Percentiles rank a stretch among this genome's conserved stretches.
Conservation (phyloP, 2,888 invertebrate species). For the Tachystola acroxantha region DNA sequence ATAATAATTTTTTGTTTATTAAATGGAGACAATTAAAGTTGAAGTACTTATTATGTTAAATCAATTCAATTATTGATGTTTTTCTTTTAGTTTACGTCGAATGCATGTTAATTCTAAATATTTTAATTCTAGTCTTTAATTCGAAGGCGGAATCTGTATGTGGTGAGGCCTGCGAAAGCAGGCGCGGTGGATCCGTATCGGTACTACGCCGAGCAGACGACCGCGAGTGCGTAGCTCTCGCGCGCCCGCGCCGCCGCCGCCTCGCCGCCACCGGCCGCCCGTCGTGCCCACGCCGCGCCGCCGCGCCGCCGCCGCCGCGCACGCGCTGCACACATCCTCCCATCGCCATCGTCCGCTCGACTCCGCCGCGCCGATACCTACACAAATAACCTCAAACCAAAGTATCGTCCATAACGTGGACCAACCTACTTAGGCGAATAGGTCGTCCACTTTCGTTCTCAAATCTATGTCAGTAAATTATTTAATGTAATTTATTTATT, state of each 20-base stretch:
- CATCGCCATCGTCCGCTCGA: conserved; percentile 11
- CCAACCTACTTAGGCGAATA: conserved; percentile 46
- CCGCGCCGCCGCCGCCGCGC: conserved; percentile 17
- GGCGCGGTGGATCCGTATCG: conserved; percentile 78
- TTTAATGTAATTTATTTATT: conserved; percentile 75
- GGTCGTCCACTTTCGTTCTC: conserved; percentile 54
- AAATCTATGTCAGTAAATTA: conserved; percentile 74
- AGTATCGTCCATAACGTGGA: conserved; percentile 57
- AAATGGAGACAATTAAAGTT: too few species aligned
- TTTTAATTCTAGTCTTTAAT: conserved; percentile 77
- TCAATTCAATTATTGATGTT: too few species aligned
- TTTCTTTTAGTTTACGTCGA: neutral
- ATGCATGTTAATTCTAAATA: conserved; percentile 36
- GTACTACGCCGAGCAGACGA: conserved; percentile 74
- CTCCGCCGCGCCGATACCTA: conserved; percentile 40
- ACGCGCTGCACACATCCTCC: conserved; percentile 18
- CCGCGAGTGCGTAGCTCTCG: conserved; percentile 39
- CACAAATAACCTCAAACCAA: conserved; percentile 69
- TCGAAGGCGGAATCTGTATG: conserved; percentile 80
- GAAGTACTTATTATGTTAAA: too few species aligned
- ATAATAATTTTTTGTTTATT: neutral
- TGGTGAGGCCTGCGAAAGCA: conserved; percentile 78
- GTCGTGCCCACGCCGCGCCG: too few species aligned
- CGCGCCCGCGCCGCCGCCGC: conserved; percentile 13
- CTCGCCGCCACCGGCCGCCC: conserved; percentile 16